phyloP scores from a whole-genome alignment of 2,113 vertebrate species.

The Sylvilagus bachmani region DNA sequence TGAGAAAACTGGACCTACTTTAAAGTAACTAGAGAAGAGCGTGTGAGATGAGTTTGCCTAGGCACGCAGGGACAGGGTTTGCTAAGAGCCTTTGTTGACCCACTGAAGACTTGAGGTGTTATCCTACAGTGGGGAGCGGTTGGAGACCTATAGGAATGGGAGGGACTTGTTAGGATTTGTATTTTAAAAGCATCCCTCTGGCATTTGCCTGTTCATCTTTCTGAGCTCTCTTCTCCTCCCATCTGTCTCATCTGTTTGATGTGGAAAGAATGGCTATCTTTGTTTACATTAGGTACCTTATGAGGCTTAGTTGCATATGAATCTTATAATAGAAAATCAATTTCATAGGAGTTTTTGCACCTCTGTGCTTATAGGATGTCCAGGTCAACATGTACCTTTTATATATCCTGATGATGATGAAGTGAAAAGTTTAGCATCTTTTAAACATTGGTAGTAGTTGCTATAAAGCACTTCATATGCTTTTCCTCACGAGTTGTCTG shows the following conservation, averaged over 20 bases:
- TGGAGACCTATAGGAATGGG: background rate
- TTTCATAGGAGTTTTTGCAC: background rate
- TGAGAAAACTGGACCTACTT: background rate
- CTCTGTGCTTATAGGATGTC: background rate
- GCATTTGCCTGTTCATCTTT: background rate
- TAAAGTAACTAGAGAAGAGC: background rate
- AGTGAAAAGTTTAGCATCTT: background rate
- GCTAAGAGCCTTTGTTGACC: background rate
- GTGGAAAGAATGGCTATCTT: background rate
- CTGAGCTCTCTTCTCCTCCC: background rate
- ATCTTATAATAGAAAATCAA: constrained; percentile 9
- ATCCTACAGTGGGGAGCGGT: background rate
- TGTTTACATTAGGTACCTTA: background rate
- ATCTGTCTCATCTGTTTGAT: background rate
- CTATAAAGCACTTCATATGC: background rate
- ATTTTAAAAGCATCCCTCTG: background rate
- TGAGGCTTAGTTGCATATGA: background rate
- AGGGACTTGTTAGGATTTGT: background rate
- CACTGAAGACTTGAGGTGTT: constrained; percentile 11
- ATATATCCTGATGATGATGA: background rate
- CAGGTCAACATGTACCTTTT: constrained; percentile 17
- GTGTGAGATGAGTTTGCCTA: background rate
- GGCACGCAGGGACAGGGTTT: background rate
- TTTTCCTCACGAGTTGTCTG: background rate
- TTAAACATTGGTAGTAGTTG: background rate